Evolutionary conservation across 2,113 vertebrate genomes (phyloP).

Genomic region (Seriola quinqueradiata): DNA sequence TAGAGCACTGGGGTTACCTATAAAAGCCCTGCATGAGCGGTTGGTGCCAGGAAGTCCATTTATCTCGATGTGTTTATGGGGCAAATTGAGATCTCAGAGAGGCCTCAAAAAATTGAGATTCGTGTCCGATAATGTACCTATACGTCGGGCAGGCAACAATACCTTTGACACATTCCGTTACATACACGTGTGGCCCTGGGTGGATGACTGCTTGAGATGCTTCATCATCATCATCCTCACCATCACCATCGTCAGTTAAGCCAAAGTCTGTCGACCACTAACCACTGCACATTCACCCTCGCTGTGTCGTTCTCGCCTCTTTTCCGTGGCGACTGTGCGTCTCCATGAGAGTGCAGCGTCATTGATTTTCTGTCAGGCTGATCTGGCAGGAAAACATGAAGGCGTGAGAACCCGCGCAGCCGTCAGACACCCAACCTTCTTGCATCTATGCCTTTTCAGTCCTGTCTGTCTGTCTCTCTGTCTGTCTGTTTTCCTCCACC

Average conservation of each 20-base stretch:
- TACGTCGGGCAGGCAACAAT: background rate
- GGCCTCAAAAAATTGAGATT: background rate
- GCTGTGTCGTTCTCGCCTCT: background rate
- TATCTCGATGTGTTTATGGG: background rate
- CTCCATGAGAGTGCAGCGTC: slow-evolving; percentile 70
- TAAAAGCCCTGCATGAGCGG: background rate
- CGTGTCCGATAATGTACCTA: background rate
- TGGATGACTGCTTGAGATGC: background rate
- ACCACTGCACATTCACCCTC: background rate
- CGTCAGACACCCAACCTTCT: slow-evolving; percentile 31
- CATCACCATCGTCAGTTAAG: background rate
- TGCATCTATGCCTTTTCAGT: background rate
- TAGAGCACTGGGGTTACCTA: background rate
- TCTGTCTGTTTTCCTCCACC: background rate
- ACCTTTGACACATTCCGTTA: slow-evolving; percentile 51
- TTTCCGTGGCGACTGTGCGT: slow-evolving; percentile 31
- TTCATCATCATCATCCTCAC: slow-evolving; percentile 19
- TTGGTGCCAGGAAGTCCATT: background rate
- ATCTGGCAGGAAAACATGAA: slow-evolving; percentile 65
- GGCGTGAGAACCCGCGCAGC: slow-evolving; percentile 66
- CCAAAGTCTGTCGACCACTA: background rate
- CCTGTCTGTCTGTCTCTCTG: slow-evolving; percentile 16
- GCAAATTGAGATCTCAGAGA: background rate
- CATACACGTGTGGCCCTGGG: slow-evolving; percentile 7
- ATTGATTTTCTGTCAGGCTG: slow-evolving; percentile 75